Evolutionary conservation across 1,140 invertebrate genomes (phyloP), one percentile per base, ranked within the genome.

Genomic region (Lasaia peninsularis): DNA sequence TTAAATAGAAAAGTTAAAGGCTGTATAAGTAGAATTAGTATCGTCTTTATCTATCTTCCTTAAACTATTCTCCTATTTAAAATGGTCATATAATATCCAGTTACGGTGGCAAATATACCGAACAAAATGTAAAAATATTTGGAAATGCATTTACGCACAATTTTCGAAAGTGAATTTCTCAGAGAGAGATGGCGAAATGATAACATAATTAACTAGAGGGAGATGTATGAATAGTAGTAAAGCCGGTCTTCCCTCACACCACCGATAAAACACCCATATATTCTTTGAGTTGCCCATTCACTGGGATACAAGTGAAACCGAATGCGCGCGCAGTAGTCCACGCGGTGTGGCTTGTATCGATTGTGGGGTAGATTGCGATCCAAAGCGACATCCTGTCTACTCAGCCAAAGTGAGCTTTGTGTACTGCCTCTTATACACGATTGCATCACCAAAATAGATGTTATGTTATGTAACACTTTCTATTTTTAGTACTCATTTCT

Each of bases 201-300:
- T 18, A 54, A 28, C 21, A 14, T 37, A 53, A 40, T 16, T 44
- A 5, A 63, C 54, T 35, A 54, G 72, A 85, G 60, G 57, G 81
- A 75, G 79, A 85, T 60, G 58, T 52, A 59, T 34, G 56, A 68
- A 71, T 68, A 62, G 65, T 78, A 75, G 83, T 80, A 80, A 75
- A 63, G 63, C 52, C 75, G 75, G 78, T 78, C 79, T 84, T 78
- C 72, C 60, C 70, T 73, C 74, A 73, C 75, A 77, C 74, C 73
- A 61, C 64, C 52, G 59, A 53, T 33, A 51, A 66, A 71, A 55
- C 60, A 67, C 66, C 75, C 69, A 67, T 69, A 67, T 74, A 71
- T 75, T 76, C 76, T 73, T 68, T 63, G 64, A 60, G 58, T 32
- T 60, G 71, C 73, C 78, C 85, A 86, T 88, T 86, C 80, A 88